Evolutionary conservation across 2,113 vertebrate species (phyloP), one percentile per base, ranked within the genome.

Genomic region (Aptenodytes patagonicus): DNA sequence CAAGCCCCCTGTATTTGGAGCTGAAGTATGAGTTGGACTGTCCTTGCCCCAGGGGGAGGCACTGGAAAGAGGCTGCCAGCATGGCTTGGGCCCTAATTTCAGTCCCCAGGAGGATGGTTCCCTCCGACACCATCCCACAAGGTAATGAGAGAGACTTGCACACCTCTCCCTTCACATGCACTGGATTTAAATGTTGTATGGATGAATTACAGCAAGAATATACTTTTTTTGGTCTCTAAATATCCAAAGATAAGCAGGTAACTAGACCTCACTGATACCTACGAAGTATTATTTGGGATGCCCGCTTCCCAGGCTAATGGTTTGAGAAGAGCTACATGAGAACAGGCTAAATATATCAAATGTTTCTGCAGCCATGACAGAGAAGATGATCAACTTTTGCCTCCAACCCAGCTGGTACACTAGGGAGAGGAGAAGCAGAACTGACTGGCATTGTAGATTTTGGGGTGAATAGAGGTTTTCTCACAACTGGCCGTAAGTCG

Each of bases 361-460:
- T 1, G 3, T 55, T 75, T 83, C 72, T 13, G 12, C 6, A 47
- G n/a, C 44, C 17, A 3, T 0, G 5, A 26, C 24, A 10, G 7
- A 11, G 17, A 36, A 25, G 32, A 44, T 2, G 21, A 38, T 22
- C 12, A 46, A 5, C 11, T 29, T 55, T 15, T 60, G 38, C n/a
- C 71, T 75, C 40, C 66, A 62, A 17, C 38, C 25, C 38, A 65
- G 31, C 8, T 11, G 25, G 16, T 4, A 38, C 51, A 14, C 10
- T 7, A 10, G 15, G 13, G 17, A 61, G 17, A 65, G 5, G 28
- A 80, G 42, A 47, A 89, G 32, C 47, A 69, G 52, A 76, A 71
- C 36, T 10, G 21, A 20, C 34, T 32, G 34, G 22, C 49, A 21
- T 19, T 9, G 14, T 13, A 72, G 32, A 38, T 71, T 66, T 65